phyloP scores from a whole-genome alignment of 2,113 vertebrate species.

The Misgurnus mizolepis region DNA sequence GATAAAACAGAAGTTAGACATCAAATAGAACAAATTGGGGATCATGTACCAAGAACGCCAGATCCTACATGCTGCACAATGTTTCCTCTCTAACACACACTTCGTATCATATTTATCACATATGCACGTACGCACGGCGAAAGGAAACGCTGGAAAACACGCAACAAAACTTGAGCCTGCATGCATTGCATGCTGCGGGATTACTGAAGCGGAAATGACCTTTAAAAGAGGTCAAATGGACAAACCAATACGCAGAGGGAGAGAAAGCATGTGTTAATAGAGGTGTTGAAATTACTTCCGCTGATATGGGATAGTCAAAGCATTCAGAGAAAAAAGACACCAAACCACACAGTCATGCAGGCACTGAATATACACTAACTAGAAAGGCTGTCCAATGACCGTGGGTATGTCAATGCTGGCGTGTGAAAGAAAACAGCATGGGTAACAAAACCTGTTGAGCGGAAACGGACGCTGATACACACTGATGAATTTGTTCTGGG shows the following conservation, averaged over 20 bases:
- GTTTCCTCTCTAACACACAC: neutral
- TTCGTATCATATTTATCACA: too few relatives aligned
- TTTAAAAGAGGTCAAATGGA: conserved; percentile 24
- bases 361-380: neutral
- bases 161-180: conserved; percentile 29
- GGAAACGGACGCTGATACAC: neutral
- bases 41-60: too few relatives aligned
- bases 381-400: neutral
- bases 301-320: neutral
- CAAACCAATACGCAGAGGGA: conserved; percentile 1
- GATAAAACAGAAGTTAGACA: neutral
- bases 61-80: neutral
- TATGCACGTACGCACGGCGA: neutral
- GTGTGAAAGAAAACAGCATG: neutral
- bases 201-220: conserved; percentile 28
- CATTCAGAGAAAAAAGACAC: neutral
- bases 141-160: neutral
- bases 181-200: neutral
- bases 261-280: conserved; percentile 20
- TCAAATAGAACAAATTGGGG: neutral
- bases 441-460: neutral
- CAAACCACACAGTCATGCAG: neutral
- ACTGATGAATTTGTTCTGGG: neutral
- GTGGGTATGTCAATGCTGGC: neutral
- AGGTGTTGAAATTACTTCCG: conserved; percentile 27